Percentiles rank a stretch among this genome's conserved stretches.
Conservation (phyloP, 1,140 invertebrate species). For the Eriocheir sinensis region DNA sequence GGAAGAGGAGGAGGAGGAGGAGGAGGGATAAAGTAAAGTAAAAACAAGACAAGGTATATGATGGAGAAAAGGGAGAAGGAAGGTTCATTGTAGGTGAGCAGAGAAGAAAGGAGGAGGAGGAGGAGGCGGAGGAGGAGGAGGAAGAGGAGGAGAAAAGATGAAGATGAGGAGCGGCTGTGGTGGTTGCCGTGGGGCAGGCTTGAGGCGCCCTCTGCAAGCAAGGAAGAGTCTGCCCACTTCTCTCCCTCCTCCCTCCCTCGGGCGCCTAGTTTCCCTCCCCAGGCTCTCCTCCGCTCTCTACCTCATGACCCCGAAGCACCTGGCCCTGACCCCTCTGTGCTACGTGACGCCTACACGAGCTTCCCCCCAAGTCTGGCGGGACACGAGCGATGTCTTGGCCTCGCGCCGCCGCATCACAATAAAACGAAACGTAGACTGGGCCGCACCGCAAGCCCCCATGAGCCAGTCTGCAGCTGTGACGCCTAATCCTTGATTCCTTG, state of each 20-base stretch:
- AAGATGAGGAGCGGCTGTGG: not conserved
- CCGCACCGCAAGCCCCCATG: not conserved
- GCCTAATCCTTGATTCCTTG: not conserved
- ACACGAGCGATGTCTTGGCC: not conserved
- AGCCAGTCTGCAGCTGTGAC: not conserved
- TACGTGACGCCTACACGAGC: constrained; percentile 1
- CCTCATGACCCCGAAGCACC: not conserved
- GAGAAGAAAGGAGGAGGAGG: no score
- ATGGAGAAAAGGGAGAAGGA: no score
- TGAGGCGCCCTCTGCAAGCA: not conserved
- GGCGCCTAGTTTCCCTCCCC: constrained; percentile 39
- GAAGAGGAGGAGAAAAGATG: not conserved
- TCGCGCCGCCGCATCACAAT: constrained; percentile 6
- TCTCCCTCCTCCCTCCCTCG: not conserved
- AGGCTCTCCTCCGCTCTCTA: not conserved
- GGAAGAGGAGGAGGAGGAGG: no score
- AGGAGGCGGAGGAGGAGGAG: not conserved
- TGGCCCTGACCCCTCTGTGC: constrained; percentile 9
- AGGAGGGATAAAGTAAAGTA: no score
- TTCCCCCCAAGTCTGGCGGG: not conserved
- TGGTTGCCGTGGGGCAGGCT: constrained; percentile 27
- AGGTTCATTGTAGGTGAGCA: no score
- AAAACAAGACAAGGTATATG: no score
- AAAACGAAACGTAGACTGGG: not conserved
- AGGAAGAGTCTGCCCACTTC: constrained; percentile 9